These are phyloP conservation scores for Galaxias olidus DNA, from an alignment of 2,797 vertebrate species.

Conservation along the genomic window DNA sequence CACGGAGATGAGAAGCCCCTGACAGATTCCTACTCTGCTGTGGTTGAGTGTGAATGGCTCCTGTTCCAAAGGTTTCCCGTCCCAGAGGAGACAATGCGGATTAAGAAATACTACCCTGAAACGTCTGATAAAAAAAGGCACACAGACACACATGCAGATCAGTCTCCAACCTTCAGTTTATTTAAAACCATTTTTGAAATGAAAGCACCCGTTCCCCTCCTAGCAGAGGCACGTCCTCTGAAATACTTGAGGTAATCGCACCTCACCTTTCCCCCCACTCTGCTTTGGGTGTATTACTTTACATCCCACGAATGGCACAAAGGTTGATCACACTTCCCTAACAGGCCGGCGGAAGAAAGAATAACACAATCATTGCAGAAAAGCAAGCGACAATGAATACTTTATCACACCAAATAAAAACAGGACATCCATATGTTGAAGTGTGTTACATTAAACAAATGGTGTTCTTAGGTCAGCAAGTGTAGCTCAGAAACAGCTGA, in stretches of 20 bases:
- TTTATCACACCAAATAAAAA: slow-evolving; percentile 13
- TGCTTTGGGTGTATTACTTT: slow-evolving; percentile 25
- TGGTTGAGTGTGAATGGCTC: too few species aligned
- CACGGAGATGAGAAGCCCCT: too few species aligned
- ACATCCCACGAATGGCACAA: slow-evolving; percentile 38
- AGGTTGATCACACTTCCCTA: slow-evolving; percentile 35
- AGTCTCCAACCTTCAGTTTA: slow-evolving; percentile 60
- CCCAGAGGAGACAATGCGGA: too few species aligned
- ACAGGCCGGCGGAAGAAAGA: slow-evolving; percentile 5
- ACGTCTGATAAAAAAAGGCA: slow-evolving; percentile 14
- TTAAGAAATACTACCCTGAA: not conserved
- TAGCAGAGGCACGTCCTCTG: slow-evolving; percentile 43
- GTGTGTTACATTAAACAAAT: not conserved
- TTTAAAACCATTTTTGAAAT: slow-evolving; percentile 58
- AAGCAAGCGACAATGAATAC: slow-evolving; percentile 16
- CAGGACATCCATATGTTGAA: slow-evolving; percentile 15
- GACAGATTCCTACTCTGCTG: too few species aligned
- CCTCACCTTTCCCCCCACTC: slow-evolving; percentile 10
- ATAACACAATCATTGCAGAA: slow-evolving; percentile 32
- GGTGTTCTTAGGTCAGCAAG: not conserved
- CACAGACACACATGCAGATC: slow-evolving; percentile 17
- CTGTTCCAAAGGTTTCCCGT: too few species aligned
- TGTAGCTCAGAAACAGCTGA: not conserved
- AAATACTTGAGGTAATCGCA: slow-evolving; percentile 24
- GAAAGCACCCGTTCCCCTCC: slow-evolving; percentile 47